Conservation (phyloP, 2,888 invertebrate genomes). For the Prenolepis imparis region DNA sequence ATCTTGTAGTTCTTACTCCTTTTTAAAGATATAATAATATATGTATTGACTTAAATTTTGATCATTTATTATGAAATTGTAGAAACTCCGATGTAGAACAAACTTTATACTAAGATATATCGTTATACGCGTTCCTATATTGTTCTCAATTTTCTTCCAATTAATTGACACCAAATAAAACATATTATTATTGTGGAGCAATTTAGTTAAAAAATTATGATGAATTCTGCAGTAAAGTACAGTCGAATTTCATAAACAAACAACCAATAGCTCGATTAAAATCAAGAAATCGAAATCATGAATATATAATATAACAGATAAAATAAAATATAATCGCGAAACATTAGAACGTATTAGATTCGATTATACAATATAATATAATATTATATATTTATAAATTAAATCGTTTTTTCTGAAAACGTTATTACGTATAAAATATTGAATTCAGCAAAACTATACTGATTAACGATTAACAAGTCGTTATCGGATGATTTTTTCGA, state of each 20-base stretch:
- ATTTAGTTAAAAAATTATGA: conserved; percentile 9
- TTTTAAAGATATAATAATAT: background rate
- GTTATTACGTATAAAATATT: background rate
- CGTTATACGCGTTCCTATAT: background rate
- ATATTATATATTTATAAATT: background rate
- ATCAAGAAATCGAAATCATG: conserved; percentile 1
- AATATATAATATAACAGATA: conserved; percentile 19
- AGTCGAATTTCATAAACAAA: conserved; percentile 25
- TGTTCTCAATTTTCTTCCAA: conserved; percentile 2
- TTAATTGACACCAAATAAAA: conserved; percentile 25
- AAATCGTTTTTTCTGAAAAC: background rate
- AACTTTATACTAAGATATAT: conserved; percentile 8
- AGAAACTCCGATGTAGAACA: background rate
- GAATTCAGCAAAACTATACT: background rate
- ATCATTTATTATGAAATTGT: background rate
- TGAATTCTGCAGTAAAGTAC: background rate
- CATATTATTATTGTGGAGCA: background rate
- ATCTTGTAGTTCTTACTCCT: background rate
- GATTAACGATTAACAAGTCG: background rate
- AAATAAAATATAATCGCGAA: background rate
- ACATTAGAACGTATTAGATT: background rate
- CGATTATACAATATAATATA: background rate
- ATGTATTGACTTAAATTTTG: background rate
- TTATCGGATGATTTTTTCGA: background rate
- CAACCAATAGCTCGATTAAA: conserved; percentile 19